Conservation (phyloP, 2,797 vertebrate species). For the Eulemur albifrons region DNA sequence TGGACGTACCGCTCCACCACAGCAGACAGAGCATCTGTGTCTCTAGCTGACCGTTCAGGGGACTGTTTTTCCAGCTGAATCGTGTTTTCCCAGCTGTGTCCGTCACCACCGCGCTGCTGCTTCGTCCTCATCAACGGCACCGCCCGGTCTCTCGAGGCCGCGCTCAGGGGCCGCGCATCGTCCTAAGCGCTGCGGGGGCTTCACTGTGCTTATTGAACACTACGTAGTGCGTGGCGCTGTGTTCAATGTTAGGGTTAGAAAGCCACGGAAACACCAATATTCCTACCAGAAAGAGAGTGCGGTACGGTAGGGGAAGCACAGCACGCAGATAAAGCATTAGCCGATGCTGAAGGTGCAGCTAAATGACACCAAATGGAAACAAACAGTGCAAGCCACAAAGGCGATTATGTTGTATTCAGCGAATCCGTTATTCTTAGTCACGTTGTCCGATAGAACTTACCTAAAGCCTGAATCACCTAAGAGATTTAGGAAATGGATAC, state of each 20-base stretch:
- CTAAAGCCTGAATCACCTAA: neutral
- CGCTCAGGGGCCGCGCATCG: neutral
- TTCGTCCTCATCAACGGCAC: neutral
- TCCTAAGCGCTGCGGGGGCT: rapidly evolving
- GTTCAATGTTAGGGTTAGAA: neutral
- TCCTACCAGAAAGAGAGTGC: neutral
- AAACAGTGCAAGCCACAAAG: neutral
- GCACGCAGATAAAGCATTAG: rapidly evolving
- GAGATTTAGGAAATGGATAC: neutral
- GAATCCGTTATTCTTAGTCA: neutral
- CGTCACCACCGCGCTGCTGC: neutral
- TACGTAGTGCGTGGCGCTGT: neutral
- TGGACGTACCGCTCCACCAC: neutral
- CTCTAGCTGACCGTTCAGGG: neutral
- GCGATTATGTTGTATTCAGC: neutral
- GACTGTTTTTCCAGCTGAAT: slow-evolving; percentile 51
- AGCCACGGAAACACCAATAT: neutral
- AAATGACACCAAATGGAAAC: neutral
- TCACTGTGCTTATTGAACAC: neutral
- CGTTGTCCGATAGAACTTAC: neutral
- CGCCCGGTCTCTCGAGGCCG: rapidly evolving
- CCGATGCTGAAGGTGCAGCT: neutral
- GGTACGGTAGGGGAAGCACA: too few relatives aligned
- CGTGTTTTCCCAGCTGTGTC: slow-evolving; percentile 53
- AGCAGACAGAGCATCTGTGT: neutral